phyloP scores from a whole-genome alignment of 2,888 invertebrate genomes.

The Andrena praecox region DNA sequence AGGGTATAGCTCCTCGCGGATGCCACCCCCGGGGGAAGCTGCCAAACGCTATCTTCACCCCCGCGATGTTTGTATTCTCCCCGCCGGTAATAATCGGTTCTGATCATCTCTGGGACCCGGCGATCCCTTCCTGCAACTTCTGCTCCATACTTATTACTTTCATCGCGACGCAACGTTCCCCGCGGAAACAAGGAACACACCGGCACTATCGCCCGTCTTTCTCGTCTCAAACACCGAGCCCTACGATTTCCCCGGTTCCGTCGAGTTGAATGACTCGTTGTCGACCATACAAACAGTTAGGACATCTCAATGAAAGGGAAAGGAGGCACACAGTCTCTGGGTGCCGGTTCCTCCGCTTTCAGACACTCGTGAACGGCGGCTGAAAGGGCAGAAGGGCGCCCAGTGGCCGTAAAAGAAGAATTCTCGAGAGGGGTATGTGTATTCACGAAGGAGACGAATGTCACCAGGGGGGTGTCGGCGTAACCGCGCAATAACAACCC shows the following conservation, averaged over 20 bases:
- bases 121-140: background rate
- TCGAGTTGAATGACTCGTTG: too few species aligned
- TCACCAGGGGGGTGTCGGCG: slow-evolving; percentile 57
- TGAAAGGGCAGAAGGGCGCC: background rate
- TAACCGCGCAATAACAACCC: slow-evolving; percentile 80
- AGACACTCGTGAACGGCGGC: background rate
- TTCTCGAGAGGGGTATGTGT: slow-evolving; percentile 55
- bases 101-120: slow-evolving; percentile 36
- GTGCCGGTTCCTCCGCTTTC: background rate
- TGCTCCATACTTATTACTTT: background rate
- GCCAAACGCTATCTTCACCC: slow-evolving; percentile 43
- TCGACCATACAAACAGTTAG: background rate
- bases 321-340: background rate
- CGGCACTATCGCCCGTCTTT: too few species aligned
- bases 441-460: slow-evolving; percentile 57
- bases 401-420: slow-evolving; percentile 22
- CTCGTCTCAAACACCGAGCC: background rate
- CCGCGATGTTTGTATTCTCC: slow-evolving; percentile 38
- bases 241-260: background rate
- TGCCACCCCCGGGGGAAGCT: slow-evolving; percentile 49
- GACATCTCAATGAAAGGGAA: background rate
- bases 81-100: slow-evolving; percentile 58
- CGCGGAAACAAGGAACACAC: too few species aligned
- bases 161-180: too few species aligned
- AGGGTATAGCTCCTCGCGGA: slow-evolving; percentile 70